These are phyloP conservation scores for Chelonus formosanus DNA, from an alignment of 2,888 invertebrate genomes.

Conservation along the genomic window DNA sequence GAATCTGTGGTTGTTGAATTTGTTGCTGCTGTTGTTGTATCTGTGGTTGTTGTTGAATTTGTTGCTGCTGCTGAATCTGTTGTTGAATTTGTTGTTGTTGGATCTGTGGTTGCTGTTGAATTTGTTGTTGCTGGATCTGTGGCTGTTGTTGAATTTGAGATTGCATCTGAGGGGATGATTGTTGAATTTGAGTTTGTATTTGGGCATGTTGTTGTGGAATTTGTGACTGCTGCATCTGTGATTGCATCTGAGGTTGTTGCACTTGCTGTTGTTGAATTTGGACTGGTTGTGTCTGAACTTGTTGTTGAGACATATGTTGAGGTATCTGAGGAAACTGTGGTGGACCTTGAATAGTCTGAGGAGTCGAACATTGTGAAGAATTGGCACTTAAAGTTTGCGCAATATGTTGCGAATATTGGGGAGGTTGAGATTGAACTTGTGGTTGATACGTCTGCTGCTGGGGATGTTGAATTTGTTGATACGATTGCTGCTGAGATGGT, in stretches of 20 bases:
- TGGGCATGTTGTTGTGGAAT: conserved; percentile 25
- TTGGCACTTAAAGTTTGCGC: conserved; percentile 51
- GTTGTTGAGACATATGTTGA: conserved; percentile 48
- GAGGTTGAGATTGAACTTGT: conserved; percentile 55
- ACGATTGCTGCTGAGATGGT: conserved; percentile 61
- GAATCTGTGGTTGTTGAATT: conserved; percentile 37
- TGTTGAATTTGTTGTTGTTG: conserved; percentile 44
- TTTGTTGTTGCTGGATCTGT: background rate
- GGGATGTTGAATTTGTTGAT: conserved; percentile 60
- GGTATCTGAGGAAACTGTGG: conserved; percentile 59
- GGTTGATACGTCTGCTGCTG: conserved; percentile 64
- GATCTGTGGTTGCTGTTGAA: conserved; percentile 27
- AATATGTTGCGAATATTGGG: conserved; percentile 53
- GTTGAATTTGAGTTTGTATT: conserved; percentile 29
- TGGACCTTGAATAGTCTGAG: conserved; percentile 60
- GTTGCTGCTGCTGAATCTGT: conserved; percentile 36
- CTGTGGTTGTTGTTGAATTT: conserved; percentile 36
- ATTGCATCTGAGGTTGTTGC: too few relatives aligned
- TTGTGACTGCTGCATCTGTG: conserved; percentile 38
- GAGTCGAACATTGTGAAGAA: conserved; percentile 60
- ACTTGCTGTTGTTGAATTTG: conserved; percentile 42
- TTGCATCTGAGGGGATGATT: conserved; percentile 23
- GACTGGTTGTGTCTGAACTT: conserved; percentile 52
- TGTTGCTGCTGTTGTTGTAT: conserved; percentile 42
- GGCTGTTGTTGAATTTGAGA: conserved; percentile 46